Evolutionary conservation across 23 tunicate species (phyloP), one percentile per base, ranked within the genome.

Genomic region (Trididemnum clinides): DNA sequence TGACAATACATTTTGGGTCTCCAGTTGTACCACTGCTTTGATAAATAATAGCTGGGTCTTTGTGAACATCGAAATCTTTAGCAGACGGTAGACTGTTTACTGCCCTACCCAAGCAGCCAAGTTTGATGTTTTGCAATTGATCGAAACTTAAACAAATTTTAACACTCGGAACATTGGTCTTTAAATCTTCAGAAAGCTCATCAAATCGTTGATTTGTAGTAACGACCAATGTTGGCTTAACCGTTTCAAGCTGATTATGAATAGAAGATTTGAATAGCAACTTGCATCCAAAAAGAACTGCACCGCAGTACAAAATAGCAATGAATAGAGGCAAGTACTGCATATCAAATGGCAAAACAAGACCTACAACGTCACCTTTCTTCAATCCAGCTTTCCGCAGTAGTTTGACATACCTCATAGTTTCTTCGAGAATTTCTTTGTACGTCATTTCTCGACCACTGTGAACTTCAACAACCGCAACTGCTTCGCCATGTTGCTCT

Each of bases 11-110:
- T 78, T 78, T 78, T 54, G 83, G 83, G 1, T 51, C 5, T 2
- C 83, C 83, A 2, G 83, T 78, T 27, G 83, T 78, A 3, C 83
- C 83, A 78, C 83, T 78, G 28, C 58, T 38, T n/a, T 74, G 59
- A n/a, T 2, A 44, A 74, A 74, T 39, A 38, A 74, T 27, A n/a
- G 59, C 57, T 74, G 59, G 30, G 22, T 74, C 80, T 5, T 74
- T 74, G 30, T 38, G 59, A 2, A 74, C 80, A 37, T 74, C 80
- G 22, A 74, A 29, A 4, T 15, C 36, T 66, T n/a, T 37, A 31
- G 30, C 30, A 31, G 37, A 66, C 6, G 75, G 75, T 37, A 66
- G 30, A n/a, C 31, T 37, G 31, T 66, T 31, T 30, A 29, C 75
- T 28, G 12, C 7, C 6, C 37, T 66, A 4, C 37, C 6, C 2